Base-by-base conservation (phyloP, 2,113 vertebrate species). In the Oryzias curvinotus region DNA sequence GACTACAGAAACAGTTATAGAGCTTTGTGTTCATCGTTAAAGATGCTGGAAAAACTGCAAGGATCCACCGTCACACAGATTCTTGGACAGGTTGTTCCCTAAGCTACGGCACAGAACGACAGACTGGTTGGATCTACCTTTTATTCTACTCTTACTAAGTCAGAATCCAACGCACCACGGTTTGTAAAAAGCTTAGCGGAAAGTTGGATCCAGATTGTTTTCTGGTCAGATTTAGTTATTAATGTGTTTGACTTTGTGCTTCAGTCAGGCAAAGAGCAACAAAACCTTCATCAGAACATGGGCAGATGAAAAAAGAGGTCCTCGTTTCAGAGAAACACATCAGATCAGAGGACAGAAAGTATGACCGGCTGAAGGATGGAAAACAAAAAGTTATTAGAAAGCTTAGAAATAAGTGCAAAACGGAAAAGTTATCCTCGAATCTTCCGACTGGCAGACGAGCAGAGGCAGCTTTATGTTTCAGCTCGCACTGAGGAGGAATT, bases 101-200 rank as follows among this genome's bases (percentile, higher is more conserved):
- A 85, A 15, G 43, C 67, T 79, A 82, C 77, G 14, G 63, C 66
- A 73, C 71, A 81, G 84, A 71, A 73, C 64, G 30, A 81, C 72
- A 25, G 55, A 28, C 15, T 25, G 42, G 57, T 52, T 57, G 44
- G 44, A 18, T 49, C 62, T 61, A 42, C 36, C 14, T 58, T 41
- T 61, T 42, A 68, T 47, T 69, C 67, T 60, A 67, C 25, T 56
- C 46, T 53, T 44, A 26, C 68, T 83, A 75, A 56, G 14, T 77
- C 73, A 56, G 58, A 62, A 21, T 23, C 42, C 50, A 70, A 77
- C 66, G 18, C 28, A 44, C 19, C 14, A 65, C 23, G 15, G 28
- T 60, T 65, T 21, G 18, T 50, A 50, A 54, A 61, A 19, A 62
- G 46, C 58, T 13, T 0, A n/a, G 42, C 28, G 41, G 16, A 25